Conservation (phyloP, 2,113 vertebrate species). For the Phoenicopterus ruber region DNA sequence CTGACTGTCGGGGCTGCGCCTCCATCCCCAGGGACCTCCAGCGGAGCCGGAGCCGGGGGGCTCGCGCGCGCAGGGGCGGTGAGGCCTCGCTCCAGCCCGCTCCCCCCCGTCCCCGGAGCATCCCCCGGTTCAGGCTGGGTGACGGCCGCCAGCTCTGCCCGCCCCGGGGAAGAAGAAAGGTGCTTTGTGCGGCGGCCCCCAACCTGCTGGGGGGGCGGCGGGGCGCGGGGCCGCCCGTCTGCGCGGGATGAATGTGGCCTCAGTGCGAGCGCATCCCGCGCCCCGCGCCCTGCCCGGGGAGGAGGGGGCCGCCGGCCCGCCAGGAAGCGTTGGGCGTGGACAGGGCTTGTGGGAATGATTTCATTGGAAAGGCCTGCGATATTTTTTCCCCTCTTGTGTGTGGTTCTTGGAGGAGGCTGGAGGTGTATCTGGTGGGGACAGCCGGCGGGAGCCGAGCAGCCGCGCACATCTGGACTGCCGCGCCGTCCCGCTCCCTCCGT, state of each 20-base stretch:
- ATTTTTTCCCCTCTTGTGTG: conserved; percentile 84
- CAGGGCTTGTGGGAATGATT: conserved; percentile 90
- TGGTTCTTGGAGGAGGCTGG: conserved; percentile 90
- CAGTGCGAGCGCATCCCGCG: conserved; percentile 83
- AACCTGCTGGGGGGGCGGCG: conserved; percentile 35
- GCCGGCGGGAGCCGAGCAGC: conserved; percentile 60
- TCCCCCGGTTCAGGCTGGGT: conserved; percentile 66
- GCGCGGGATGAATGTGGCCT: conserved; percentile 87
- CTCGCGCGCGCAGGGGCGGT: neutral
- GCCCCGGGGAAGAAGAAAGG: conserved; percentile 82
- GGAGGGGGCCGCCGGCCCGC: conserved; percentile 69
- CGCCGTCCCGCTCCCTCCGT: neutral
- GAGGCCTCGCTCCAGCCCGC: neutral
- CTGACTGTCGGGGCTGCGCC: neutral
- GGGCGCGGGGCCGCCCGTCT: conserved; percentile 73
- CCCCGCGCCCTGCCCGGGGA: conserved; percentile 74
- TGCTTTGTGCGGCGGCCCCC: conserved; percentile 86
- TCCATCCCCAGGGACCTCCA: neutral
- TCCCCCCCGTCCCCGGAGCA: neutral
- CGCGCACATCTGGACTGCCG: conserved; percentile 11
- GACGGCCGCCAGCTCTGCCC: neutral
- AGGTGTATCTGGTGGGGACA: conserved; percentile 71
- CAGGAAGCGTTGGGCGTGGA: conserved; percentile 86
- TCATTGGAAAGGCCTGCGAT: conserved; percentile 93
- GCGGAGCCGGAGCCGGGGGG: neutral